A percentile compares a stretch with the other conserved stretches of the same genome.
phyloP scores from a whole-genome alignment of 1,140 invertebrate species.

The Berghia stephanieae region DNA sequence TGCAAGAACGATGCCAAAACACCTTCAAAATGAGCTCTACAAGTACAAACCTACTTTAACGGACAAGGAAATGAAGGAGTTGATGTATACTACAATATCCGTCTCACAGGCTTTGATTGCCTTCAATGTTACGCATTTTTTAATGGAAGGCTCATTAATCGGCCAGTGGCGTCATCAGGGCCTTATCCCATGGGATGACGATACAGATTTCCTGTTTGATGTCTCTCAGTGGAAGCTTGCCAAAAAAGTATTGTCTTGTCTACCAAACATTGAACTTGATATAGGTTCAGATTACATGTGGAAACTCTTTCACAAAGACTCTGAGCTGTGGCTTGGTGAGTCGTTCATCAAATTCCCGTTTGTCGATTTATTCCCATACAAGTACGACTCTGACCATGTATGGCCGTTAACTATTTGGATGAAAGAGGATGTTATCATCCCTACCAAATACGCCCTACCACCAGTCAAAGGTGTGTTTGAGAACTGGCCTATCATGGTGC shows the following conservation, averaged over 20 bases:
- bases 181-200: conserved; percentile 51
- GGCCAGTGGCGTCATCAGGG: conserved; percentile 50
- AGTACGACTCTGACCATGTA: conserved; percentile 36
- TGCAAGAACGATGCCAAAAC: not conserved
- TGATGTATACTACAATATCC: conserved; percentile 29
- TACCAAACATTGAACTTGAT: conserved; percentile 31
- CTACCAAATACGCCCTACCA: conserved; percentile 32
- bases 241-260: conserved; percentile 28
- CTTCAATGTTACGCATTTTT: conserved; percentile 42
- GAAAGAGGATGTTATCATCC: conserved; percentile 42
- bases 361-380: conserved; percentile 43
- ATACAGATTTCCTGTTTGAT: conserved; percentile 44
- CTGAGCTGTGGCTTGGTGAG: conserved; percentile 24
- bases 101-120: conserved; percentile 33
- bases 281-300: conserved; percentile 35
- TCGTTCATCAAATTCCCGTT: conserved; percentile 41
- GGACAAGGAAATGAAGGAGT: conserved; percentile 16
- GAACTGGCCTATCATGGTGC: conserved; percentile 16
- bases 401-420: conserved; percentile 39
- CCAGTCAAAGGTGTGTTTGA: conserved; percentile 29
- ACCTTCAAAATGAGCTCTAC: not conserved
- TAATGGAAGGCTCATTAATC: conserved; percentile 43
- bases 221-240: conserved; percentile 31
- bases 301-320: conserved; percentile 37
- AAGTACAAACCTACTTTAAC: conserved; percentile 31